Percentiles rank a stretch among this genome's conserved stretches.
Conservation (phyloP, 2,113 vertebrate species). For the Oreochromis tanganicae region DNA sequence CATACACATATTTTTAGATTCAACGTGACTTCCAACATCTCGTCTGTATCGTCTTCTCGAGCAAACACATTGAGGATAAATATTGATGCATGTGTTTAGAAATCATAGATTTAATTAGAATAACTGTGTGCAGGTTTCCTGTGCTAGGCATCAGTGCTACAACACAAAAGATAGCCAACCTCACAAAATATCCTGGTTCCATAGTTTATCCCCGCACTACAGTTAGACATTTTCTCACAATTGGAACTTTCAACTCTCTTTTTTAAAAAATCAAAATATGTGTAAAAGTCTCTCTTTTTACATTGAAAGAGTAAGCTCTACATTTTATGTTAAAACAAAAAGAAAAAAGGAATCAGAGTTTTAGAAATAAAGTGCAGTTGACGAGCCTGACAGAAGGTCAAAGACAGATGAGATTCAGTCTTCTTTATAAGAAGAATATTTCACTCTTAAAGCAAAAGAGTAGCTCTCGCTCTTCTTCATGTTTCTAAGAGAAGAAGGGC, state of each 20-base stretch:
- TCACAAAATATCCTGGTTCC: background rate
- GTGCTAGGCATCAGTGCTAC: background rate
- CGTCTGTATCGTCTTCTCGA: background rate
- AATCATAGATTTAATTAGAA: background rate
- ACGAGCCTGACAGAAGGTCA: background rate
- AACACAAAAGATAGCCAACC: background rate
- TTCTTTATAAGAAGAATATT: background rate
- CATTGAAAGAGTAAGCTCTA: background rate
- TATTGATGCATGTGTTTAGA: background rate
- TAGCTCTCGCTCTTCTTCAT: background rate
- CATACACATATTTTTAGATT: background rate
- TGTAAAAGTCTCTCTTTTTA: background rate
- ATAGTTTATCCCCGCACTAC: background rate
- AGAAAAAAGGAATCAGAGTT: background rate
- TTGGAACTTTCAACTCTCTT: background rate
- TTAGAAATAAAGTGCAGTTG: background rate
- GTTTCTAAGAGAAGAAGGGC: background rate
- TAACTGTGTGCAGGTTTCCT: background rate
- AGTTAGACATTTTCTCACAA: background rate
- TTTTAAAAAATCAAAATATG: accelerated
- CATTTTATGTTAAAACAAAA: background rate
- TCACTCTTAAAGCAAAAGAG: background rate
- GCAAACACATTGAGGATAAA: background rate
- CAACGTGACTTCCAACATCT: background rate
- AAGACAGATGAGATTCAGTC: background rate